Base-by-base conservation (phyloP, 2,113 vertebrate genomes). In the Callocephalon fimbriatum region DNA sequence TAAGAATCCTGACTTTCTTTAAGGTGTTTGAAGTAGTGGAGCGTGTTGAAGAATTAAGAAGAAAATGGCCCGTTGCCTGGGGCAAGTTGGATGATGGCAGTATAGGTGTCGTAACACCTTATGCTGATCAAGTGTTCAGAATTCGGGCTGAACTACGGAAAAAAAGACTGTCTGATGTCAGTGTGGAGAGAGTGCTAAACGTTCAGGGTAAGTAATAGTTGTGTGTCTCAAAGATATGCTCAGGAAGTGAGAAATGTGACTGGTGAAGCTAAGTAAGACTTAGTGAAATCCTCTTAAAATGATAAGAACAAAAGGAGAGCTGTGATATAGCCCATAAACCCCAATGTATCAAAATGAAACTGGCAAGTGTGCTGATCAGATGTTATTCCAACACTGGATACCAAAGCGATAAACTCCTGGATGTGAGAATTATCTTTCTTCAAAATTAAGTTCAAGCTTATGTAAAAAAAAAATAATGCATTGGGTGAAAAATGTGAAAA, bases 11-110 rank as follows among this genome's bases (percentile, higher is more conserved):
- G 48, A 37, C 58, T 97, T 95, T 67, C 45, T 85, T 95, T 29
- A n/a, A 99, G 99, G 99, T 99, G 21, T 99, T 99, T 98, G 99
- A 99, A 97, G 99, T 99, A 10, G 99, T 99, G 65, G 99, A 99
- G 90, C 99, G 99, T 10, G 99, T 99, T 77, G 99, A 99, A 93
- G 99, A 99, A 97, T 97, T 99, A 89, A 98, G 99, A 63, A 99
- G 98, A 94, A 99, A 99, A 97, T 99, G 99, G 99, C 99, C 99
- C 0, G 99, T 99, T 63, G 98, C 99, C 10, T 99, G 99, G 99
- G 99, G 99, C 48, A 99, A 99, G 92, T 97, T 99, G 97, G 99
- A 99, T 14, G 99, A 99, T 0, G 99, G 99, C 77, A 99, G 99
- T 91, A 99, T 99, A 21, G 99, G 99, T 13, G 99, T 99, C 45